These are phyloP conservation scores for Anorthoa munda DNA, from an alignment of 2,888 invertebrate species.

Conservation along the genomic window DNA sequence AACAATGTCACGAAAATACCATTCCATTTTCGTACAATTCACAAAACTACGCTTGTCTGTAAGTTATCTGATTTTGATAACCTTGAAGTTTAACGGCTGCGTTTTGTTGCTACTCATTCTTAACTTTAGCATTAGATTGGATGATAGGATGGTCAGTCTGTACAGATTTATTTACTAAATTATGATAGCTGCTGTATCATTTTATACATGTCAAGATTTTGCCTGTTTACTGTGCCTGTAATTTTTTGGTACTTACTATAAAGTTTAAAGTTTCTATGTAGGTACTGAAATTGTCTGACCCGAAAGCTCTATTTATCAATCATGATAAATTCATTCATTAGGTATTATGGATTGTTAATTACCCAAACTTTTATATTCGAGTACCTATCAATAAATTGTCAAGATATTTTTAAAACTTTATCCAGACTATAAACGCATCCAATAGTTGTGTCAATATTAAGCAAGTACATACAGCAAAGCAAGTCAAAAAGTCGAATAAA, in stretches of 20 bases:
- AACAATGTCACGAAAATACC: slow-evolving; percentile 69
- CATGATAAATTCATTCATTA: too few relatives aligned
- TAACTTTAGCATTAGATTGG: slow-evolving; percentile 23
- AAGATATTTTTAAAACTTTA: not conserved
- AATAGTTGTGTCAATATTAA: slow-evolving; percentile 2
- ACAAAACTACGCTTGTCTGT: slow-evolving; percentile 52
- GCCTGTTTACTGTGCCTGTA: not conserved
- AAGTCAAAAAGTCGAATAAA: slow-evolving; percentile 19
- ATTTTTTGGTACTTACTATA: not conserved
- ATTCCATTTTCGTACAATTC: slow-evolving; percentile 67
- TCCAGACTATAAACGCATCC: not conserved
- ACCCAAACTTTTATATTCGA: not conserved
- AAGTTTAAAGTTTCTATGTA: not conserved
- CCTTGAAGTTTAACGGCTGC: slow-evolving; percentile 62
- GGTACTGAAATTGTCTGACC: not conserved
- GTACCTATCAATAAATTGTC: not conserved
- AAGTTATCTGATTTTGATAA: slow-evolving; percentile 64
- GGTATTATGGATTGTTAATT: not conserved
- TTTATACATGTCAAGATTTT: not conserved
- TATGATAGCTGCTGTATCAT: not conserved
- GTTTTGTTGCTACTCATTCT: slow-evolving; percentile 45
- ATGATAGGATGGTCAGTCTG: not conserved
- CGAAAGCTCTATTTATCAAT: not conserved
- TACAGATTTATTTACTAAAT: slow-evolving; percentile 7
- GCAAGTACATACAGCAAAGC: slow-evolving; percentile 6